phyloP scores from a whole-genome alignment of 1,140 invertebrate genomes.

The Magallana angulata region DNA sequence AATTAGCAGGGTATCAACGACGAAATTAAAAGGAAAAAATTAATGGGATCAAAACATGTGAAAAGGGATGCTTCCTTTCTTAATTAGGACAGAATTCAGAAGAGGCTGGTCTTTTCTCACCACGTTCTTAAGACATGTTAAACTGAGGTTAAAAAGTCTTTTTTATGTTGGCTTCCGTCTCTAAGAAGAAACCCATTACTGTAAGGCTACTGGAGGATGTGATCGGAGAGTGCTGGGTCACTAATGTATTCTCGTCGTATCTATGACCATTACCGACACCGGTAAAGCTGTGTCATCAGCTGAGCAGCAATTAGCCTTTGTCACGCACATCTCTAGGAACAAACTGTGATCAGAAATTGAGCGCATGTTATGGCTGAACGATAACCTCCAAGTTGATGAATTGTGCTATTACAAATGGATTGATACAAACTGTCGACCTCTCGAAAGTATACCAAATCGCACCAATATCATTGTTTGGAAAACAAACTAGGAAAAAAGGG shows the following conservation, averaged over 20 bases:
- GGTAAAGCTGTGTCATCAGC: background rate
- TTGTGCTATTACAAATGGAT: no score
- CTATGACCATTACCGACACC: background rate
- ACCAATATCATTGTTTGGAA: no score
- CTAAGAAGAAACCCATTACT: background rate
- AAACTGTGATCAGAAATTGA: background rate
- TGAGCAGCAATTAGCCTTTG: background rate
- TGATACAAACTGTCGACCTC: no score
- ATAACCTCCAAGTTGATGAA: no score
- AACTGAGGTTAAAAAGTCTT: background rate
- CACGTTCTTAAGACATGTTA: background rate
- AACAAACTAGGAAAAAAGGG: no score
- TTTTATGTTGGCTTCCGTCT: background rate
- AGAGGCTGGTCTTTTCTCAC: background rate
- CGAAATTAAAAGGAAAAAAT: background rate
- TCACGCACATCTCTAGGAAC: background rate
- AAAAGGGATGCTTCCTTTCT: constrained; percentile 4
- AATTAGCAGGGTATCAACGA: background rate
- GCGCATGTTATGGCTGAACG: background rate
- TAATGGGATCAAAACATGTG: background rate
- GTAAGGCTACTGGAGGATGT: background rate
- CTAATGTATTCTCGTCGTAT: background rate
- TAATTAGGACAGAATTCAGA: constrained; percentile 7
- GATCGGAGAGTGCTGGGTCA: background rate
- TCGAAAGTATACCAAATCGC: no score